Evolutionary conservation across 2,888 invertebrate species (phyloP).

Genomic region (Limnephilus marmoratus): DNA sequence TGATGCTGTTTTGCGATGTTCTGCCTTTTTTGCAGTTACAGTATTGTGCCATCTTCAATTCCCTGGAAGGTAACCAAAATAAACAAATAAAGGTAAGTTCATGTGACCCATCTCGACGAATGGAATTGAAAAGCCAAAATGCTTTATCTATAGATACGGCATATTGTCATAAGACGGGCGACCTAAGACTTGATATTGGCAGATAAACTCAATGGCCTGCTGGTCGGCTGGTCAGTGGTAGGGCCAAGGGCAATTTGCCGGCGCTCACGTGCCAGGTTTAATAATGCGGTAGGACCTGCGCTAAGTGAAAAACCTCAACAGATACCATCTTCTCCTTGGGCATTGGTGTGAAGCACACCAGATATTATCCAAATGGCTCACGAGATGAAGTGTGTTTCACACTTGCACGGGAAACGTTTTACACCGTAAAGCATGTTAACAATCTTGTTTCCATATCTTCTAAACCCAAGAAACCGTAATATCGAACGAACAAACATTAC

Average conservation of each 20-base stretch:
- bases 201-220: background rate
- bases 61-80: no score
- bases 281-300: constrained; percentile 13
- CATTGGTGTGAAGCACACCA: background rate
- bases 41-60: no score
- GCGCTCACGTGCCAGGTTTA: constrained; percentile 25
- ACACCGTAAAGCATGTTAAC: background rate
- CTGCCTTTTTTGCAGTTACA: no score
- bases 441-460: background rate
- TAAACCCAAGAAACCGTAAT: background rate
- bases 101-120: no score
- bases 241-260: constrained; percentile 36
- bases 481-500: no score
- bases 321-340: background rate
- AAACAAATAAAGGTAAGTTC: no score
- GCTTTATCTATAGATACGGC: no score
- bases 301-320: background rate
- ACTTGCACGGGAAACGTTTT: background rate
- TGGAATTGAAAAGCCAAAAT: no score
- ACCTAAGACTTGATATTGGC: background rate
- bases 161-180: no score
- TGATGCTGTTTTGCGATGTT: no score
- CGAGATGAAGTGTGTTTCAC: background rate
- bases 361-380: background rate
- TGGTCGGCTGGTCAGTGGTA: constrained; percentile 6